A percentile compares a stretch with the other conserved stretches of the same genome.
Evolutionary conservation across 2,888 invertebrate genomes (phyloP).

Genomic region (Desoria tigrina): DNA sequence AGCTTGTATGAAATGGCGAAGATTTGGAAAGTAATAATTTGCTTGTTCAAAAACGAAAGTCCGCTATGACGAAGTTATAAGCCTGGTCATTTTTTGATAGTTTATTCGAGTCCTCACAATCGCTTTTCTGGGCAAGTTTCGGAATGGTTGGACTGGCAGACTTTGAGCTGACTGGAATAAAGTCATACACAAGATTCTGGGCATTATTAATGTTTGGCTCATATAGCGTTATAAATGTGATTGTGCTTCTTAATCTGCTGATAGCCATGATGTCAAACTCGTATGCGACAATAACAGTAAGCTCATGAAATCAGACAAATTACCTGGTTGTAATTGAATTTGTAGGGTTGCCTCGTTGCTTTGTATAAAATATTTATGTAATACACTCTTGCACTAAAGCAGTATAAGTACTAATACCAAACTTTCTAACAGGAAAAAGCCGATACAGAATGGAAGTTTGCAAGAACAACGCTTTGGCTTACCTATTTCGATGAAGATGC

Average conservation of each 20-base stretch:
- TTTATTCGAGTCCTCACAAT: slow-evolving; percentile 91
- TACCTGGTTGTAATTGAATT: too few species aligned
- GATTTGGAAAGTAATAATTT: slow-evolving; percentile 72
- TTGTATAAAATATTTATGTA: too few species aligned
- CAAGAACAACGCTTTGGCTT: slow-evolving; percentile 90
- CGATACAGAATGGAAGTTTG: slow-evolving; percentile 96
- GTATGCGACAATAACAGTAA: slow-evolving; percentile 86
- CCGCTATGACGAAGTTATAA: neutral
- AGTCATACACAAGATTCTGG: slow-evolving; percentile 90
- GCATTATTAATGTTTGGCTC: slow-evolving; percentile 94
- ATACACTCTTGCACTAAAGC: too few species aligned
- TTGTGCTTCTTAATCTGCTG: slow-evolving; percentile 87
- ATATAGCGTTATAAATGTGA: slow-evolving; percentile 91
- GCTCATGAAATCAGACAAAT: slow-evolving; percentile 55
- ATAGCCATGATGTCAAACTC: slow-evolving; percentile 96
- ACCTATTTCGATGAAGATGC: slow-evolving; percentile 90
- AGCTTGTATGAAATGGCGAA: slow-evolving; percentile 81
- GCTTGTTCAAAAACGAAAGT: too few species aligned
- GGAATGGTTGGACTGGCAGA: slow-evolving; percentile 85
- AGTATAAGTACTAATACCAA: neutral
- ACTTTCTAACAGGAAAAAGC: slow-evolving; percentile 74
- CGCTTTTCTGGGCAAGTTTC: slow-evolving; percentile 94
- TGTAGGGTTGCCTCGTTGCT: too few species aligned
- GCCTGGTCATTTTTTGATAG: slow-evolving; percentile 60
- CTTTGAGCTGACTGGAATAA: slow-evolving; percentile 84